Evolutionary conservation across 2,888 invertebrate genomes (phyloP).

Genomic region (Pherbina coryleti): DNA sequence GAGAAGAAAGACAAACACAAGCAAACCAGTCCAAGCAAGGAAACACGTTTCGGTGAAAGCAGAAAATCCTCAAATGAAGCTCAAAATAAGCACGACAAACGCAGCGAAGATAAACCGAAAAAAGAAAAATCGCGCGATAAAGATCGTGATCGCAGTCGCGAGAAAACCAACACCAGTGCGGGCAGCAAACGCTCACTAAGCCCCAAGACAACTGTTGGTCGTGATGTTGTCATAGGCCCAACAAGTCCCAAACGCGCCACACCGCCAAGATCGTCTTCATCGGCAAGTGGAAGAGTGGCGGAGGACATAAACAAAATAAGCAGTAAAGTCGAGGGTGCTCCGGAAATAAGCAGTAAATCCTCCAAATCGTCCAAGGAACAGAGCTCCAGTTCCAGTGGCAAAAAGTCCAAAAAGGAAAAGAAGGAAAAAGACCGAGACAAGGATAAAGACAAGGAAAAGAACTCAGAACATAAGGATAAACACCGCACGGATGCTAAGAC

Average conservation of each 20-base stretch:
- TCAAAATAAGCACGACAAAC: conserved; percentile 69
- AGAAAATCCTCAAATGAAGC: conserved; percentile 69
- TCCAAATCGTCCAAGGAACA: conserved; percentile 48
- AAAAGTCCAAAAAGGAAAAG: conserved; percentile 72
- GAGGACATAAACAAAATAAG: conserved; percentile 50
- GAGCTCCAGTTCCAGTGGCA: conserved; percentile 60
- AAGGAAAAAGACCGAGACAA: conserved; percentile 76
- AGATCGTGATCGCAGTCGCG: conserved; percentile 70
- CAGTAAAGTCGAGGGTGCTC: conserved; percentile 49
- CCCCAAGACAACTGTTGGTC: conserved; percentile 49
- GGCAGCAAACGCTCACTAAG: conserved; percentile 54
- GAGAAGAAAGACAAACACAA: conserved; percentile 73
- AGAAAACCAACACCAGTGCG: conserved; percentile 52
- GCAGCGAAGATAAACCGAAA: conserved; percentile 70
- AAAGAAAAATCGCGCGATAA: conserved; percentile 73
- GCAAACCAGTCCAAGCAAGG: conserved; percentile 73
- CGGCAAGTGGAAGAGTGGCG: conserved; percentile 46
- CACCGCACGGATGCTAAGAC: conserved; percentile 46
- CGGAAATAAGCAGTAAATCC: conserved; percentile 36
- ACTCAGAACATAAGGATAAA: conserved; percentile 66
- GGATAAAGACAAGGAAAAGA: conserved; percentile 75
- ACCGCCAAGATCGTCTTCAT: conserved; percentile 63
- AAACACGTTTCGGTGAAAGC: conserved; percentile 66
- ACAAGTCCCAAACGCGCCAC: conserved; percentile 52
- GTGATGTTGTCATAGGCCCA: conserved; percentile 50